Base-by-base conservation (phyloP, 1,140 invertebrate species). In the Tetramorium parvispinum region DNA sequence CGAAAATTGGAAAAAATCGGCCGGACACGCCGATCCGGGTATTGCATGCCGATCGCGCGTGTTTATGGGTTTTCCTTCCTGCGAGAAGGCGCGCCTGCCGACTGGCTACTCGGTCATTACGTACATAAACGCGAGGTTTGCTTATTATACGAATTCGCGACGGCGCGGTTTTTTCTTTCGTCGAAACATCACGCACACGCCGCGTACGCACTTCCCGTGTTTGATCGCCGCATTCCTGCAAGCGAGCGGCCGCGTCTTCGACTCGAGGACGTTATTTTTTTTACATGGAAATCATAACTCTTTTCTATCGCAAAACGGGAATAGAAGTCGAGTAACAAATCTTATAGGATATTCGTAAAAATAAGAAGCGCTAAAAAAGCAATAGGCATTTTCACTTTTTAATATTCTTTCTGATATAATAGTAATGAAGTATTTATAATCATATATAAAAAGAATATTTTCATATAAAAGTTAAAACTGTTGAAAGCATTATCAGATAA, bases 171-270 rank as follows among this genome's bases (percentile, higher is more conserved):
- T 55, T 46, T 57, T 66, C 43, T 24, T 21, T 55, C 61, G 27
- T 43, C 55, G 65, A 79, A 66, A 87, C 43, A 73, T 63, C 70
- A 77, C 55, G 76, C 66, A 83, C 83, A 53, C 70, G 55, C 27
- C 37, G 61, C 32, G 49, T 79, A 88, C 88, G 82, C 82, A 82
- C 59, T 88, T 78, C 73, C 63, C 55, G 51, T 66, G 76, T 71
- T 81, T 86, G 53, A 63, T 71, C 43, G 70, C 59, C 57, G 63
- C 78, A 90, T 89, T 90, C 87, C 73, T 37, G 11, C 76, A 55
- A 37, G 18, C 70, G 49, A 57, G 40, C 73, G 53, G 24, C 2
- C 43, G 24, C 46, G 82, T 40, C 65, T 55, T 77, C 70, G 68
- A 71, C 61, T 83, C 53, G 53, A 55, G 27, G n/a, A 68, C 82